Percentiles rank a stretch among this genome's conserved stretches.
These are phyloP conservation scores for Ophiothrix spiculata DNA, from an alignment of 35 echinoderm and acorn worm genomes.

Conservation along the genomic window DNA sequence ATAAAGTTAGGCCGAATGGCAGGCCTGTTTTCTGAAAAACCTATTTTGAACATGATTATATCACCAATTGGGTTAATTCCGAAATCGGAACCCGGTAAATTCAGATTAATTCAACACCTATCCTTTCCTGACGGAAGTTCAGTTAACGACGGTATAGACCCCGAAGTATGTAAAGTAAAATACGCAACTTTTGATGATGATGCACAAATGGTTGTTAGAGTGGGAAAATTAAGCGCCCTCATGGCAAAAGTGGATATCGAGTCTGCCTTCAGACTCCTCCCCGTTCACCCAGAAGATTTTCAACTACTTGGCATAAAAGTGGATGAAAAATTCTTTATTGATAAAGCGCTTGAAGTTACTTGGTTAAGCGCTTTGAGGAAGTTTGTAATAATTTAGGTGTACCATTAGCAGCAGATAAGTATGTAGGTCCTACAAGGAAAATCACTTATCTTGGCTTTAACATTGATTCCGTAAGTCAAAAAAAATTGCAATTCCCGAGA, in stretches of 20 bases:
- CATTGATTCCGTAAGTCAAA: slow-evolving; percentile 4
- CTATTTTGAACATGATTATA: not conserved
- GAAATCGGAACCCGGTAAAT: slow-evolving; percentile 16
- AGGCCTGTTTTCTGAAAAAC: not conserved
- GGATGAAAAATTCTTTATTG: slow-evolving; percentile 20
- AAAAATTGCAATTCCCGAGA: slow-evolving; percentile 12
- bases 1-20: slow-evolving; percentile 15
- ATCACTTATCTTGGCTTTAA: slow-evolving; percentile 32
- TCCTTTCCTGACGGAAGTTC: slow-evolving; percentile 32
- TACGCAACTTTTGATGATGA: slow-evolving; percentile 22
- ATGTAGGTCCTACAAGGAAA: not conserved
- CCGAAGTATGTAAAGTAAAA: not conserved
- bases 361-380: not conserved
- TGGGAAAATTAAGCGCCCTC: not conserved
- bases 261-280: slow-evolving; percentile 29
- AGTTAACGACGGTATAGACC: slow-evolving; percentile 40
- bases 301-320: slow-evolving; percentile 23
- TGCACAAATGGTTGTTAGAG: not conserved
- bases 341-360: slow-evolving; percentile 18
- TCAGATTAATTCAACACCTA: slow-evolving; percentile 51
- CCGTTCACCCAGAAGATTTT: slow-evolving; percentile 30
- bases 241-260: slow-evolving; percentile 52
- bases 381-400: slow-evolving; percentile 22
- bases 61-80: slow-evolving; percentile 22
- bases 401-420: slow-evolving; percentile 30